Evolutionary conservation across 1,140 invertebrate species (phyloP), one percentile per base, ranked within the genome.

Genomic region (Saccostrea glomerata): DNA sequence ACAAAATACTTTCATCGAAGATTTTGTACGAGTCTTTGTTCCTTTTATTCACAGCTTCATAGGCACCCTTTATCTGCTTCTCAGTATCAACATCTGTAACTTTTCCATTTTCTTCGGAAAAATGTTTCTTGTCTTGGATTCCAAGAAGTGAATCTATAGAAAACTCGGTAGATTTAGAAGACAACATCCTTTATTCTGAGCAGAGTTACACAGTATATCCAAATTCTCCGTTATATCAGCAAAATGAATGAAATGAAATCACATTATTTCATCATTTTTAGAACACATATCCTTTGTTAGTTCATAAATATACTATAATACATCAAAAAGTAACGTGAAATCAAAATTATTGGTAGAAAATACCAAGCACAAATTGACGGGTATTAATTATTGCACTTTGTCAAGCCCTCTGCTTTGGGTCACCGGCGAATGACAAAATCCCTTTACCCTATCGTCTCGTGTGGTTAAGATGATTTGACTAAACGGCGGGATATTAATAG

Each of bases 401-500:
- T 77, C 70, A 77, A 77, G 30, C 70, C 70, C 70, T 77, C 70
- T 36, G 70, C 70, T 36, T 30, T 25, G 70, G 70, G 70, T 77
- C 70, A 77, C 23, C 25, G 70, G 15, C 23, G 70, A 77, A 77
- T 25, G 70, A 77, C 70, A 77, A 77, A 77, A 77, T 77, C 25
- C 70, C 25, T 77, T 77, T 77, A 11, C 25, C 70, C 25, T 36
- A 11, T 77, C 70, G 70, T 13, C 70, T 77, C 70, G 25, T 77
- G 70, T 36, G 70, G 70, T 77, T 77, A 2, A 77, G 70, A 30
- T 77, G 70, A 77, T 77, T 77, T 40, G 30, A 77, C 70, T 77
- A 77, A 77, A 77, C 70, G 23, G 70, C 70, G 15, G 70, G 70
- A 77, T 77, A 77, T 77, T 77, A 77, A 77, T 77, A 77, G 70